These are phyloP conservation scores for Apteryx owenii DNA, from an alignment of 2,113 vertebrate species.

Conservation along the genomic window DNA sequence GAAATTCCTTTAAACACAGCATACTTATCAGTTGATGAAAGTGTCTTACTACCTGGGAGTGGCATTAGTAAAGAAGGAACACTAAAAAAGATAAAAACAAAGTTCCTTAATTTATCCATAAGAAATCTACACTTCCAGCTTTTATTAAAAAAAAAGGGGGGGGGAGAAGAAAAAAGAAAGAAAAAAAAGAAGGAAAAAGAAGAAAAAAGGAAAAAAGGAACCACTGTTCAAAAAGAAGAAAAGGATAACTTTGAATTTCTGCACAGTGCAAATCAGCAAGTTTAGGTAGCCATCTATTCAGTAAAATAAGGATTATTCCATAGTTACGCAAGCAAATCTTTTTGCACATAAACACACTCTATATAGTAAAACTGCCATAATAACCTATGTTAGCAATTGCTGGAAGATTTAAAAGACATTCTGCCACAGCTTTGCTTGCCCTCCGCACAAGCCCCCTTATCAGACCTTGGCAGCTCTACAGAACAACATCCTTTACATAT, in stretches of 20 bases:
- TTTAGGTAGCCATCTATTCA: slow-evolving; percentile 36
- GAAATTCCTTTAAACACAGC: slow-evolving; percentile 94
- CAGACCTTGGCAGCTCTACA: slow-evolving; percentile 67
- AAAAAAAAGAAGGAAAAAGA: too few relatives aligned
- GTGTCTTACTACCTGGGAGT: slow-evolving; percentile 83
- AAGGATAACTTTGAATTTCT: slow-evolving; percentile 19
- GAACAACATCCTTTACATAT: slow-evolving; percentile 71
- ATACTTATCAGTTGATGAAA: slow-evolving; percentile 89
- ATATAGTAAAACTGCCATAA: slow-evolving; percentile 13
- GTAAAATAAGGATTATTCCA: slow-evolving; percentile 57
- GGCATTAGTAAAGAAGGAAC: slow-evolving; percentile 89
- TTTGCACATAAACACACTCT: slow-evolving; percentile 33
- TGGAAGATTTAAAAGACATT: slow-evolving; percentile 24
- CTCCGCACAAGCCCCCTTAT: slow-evolving; percentile 48
- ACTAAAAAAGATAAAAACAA: slow-evolving; percentile 74
- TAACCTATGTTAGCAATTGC: slow-evolving; percentile 41
- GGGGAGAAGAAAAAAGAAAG: too few relatives aligned
- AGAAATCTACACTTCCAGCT: not conserved
- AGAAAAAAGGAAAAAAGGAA: not conserved
- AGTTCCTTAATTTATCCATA: not conserved
- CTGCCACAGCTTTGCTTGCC: not conserved
- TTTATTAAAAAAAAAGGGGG: not conserved
- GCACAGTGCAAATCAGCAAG: not conserved
- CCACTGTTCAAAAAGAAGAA: not conserved
- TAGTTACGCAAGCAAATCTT: slow-evolving; percentile 47